phyloP scores from a whole-genome alignment of 1,140 invertebrate genomes.

The Cryptotermes secundus region DNA sequence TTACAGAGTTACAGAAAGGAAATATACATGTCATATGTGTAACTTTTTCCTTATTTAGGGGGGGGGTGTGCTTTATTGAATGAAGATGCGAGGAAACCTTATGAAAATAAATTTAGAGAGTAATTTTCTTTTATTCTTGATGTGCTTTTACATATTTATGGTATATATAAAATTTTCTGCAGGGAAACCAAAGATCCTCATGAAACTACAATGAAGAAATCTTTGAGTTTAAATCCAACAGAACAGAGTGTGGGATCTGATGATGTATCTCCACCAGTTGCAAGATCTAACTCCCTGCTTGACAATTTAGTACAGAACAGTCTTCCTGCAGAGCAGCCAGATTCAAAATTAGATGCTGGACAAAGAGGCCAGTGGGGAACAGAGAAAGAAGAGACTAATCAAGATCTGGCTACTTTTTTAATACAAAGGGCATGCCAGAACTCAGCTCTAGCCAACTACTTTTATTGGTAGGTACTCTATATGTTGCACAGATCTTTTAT shows the following conservation, averaged over 20 bases:
- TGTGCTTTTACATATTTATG: background rate
- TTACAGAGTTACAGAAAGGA: too few species aligned
- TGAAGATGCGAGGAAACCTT: too few species aligned
- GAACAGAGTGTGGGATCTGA: background rate
- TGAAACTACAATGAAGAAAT: constrained; percentile 24
- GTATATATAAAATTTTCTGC: background rate
- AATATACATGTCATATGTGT: too few species aligned
- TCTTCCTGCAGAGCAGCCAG: background rate
- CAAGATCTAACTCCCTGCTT: constrained; percentile 10
- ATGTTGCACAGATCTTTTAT: background rate
- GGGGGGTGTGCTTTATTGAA: too few species aligned
- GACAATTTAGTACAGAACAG: constrained; percentile 18
- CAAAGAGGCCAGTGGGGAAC: background rate
- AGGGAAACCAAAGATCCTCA: background rate
- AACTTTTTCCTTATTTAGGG: too few species aligned
- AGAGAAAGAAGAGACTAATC: constrained; percentile 9
- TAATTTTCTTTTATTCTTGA: background rate
- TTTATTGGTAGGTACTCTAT: constrained; percentile 76
- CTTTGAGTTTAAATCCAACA: background rate
- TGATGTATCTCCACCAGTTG: background rate
- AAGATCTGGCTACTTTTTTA: constrained; percentile 87
- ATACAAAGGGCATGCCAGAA: constrained; percentile 88
- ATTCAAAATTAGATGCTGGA: background rate
- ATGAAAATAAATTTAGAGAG: too few species aligned
- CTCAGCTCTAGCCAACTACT: constrained; percentile 88